Evolutionary conservation across 2,888 invertebrate species (phyloP).

Genomic region (Xestoiulus laeticollis): DNA sequence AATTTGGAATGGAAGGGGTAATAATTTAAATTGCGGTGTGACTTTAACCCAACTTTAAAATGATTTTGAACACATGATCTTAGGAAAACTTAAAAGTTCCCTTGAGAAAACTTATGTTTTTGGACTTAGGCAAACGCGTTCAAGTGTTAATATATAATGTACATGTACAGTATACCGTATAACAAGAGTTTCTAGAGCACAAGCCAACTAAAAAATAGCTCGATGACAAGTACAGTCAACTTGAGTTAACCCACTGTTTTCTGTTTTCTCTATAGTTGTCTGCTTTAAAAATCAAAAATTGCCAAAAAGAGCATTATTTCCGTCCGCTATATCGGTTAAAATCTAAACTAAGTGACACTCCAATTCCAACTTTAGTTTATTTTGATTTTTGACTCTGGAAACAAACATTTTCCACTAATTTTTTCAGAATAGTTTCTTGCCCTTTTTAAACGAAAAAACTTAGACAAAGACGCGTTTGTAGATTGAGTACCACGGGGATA

Average conservation of each 20-base stretch:
- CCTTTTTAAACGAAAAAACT: background rate
- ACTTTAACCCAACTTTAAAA: too few species aligned
- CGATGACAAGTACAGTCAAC: background rate
- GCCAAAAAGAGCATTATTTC: background rate
- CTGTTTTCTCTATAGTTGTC: background rate
- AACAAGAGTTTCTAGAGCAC: background rate
- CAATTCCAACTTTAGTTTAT: background rate
- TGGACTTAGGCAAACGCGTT: too few species aligned
- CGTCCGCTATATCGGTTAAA: background rate
- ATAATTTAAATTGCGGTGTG: too few species aligned
- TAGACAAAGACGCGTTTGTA: conserved; percentile 35
- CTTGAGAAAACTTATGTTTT: too few species aligned
- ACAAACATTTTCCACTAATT: background rate
- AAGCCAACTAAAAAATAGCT: background rate
- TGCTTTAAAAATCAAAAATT: background rate
- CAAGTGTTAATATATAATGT: too few species aligned
- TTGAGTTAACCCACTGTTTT: background rate
- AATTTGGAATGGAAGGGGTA: background rate
- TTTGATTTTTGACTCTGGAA: background rate
- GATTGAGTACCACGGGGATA: background rate
- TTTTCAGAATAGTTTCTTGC: background rate
- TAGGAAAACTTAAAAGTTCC: background rate
- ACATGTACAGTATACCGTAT: background rate
- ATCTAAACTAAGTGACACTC: background rate
- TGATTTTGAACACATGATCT: too few species aligned